Base-by-base conservation (phyloP, 2,113 vertebrate genomes). In the Heliornis fulica region DNA sequence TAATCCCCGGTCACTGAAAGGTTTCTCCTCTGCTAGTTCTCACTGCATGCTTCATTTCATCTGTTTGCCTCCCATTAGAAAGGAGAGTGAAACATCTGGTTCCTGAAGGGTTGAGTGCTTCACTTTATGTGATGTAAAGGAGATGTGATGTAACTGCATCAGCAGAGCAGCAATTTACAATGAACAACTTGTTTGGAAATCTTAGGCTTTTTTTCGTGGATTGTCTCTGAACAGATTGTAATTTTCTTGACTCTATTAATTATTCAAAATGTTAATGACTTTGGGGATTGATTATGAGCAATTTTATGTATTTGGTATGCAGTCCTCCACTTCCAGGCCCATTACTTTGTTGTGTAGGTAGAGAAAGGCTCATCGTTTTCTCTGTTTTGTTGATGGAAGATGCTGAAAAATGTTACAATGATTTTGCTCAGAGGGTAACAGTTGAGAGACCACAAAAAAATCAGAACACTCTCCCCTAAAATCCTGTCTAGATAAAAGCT, bases 241-340 rank as follows among this genome's bases (percentile, higher is more conserved):
- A 77, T 92, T 94, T 93, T 94, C 78, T 83, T 86, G 75, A 85
- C 63, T 70, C 36, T 93, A 93, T 92, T 90, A 94, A 93, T 94
- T 96, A 94, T 96, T 96, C 75, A 96, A 63, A 96, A 93, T 90
- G 74, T 77, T 93, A 93, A 95, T 88, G 76, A 88, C 83, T 90
- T 81, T 61, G 56, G 36, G 77, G 54, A 86, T 77, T 66, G 50
- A 90, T 90, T 91, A 74, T 61, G 29, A 88, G 51, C 41, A 66
- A 83, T 81, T 90, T 91, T 59, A 64, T 88, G 50, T 76, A 71
- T 91, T 91, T 94, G 38, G 10, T 83, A 88, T 80, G 61, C 63
- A 65, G 32, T 59, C 66, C 64, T 86, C 41, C 56, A 77, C 50
- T 91, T 76, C 20, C 63, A 83, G 22, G 54, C 59, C 82, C 40